Percentiles rank a stretch among this genome's conserved stretches.
phyloP scores from a whole-genome alignment of 1,140 invertebrate genomes.

The Phenacoccus solenopsis region DNA sequence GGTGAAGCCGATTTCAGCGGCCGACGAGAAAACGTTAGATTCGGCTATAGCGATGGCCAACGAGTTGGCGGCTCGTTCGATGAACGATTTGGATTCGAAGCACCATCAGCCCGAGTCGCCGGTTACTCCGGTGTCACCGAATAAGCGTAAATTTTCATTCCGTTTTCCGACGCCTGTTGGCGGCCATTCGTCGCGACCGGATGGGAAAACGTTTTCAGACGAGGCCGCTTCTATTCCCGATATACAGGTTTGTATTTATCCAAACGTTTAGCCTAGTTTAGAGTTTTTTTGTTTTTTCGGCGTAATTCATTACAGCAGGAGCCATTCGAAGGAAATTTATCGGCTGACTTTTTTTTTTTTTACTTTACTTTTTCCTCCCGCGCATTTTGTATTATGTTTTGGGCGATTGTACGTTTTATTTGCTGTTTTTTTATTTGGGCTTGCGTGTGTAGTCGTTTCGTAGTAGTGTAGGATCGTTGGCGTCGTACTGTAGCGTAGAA shows the following conservation, averaged over 20 bases:
- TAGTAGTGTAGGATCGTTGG: constrained; percentile 41
- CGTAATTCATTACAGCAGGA: too few species aligned
- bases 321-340: too few species aligned
- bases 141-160: constrained; percentile 76
- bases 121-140: constrained; percentile 59
- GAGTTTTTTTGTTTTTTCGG: too few species aligned
- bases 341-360: neutral
- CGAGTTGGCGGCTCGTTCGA: constrained; percentile 75
- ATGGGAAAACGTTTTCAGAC: constrained; percentile 74
- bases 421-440: neutral
- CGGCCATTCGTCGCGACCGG: constrained; percentile 43
- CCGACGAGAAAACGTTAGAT: constrained; percentile 85
- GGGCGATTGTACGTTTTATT: neutral
- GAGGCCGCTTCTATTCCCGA: constrained; percentile 81
- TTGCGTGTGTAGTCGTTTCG: constrained; percentile 35
- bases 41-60: constrained; percentile 87
- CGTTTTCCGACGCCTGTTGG: constrained; percentile 49
- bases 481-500: constrained; percentile 36
- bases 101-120: constrained; percentile 43
- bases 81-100: constrained; percentile 52
- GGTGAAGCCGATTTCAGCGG: constrained; percentile 88
- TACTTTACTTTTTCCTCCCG: neutral
- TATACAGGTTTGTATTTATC: constrained; percentile 57
- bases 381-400: neutral
- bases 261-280: too few species aligned